Evolutionary conservation across 2,113 vertebrate species (phyloP), one percentile per base, ranked within the genome.

Genomic region (Drymodes brunneopygia): DNA sequence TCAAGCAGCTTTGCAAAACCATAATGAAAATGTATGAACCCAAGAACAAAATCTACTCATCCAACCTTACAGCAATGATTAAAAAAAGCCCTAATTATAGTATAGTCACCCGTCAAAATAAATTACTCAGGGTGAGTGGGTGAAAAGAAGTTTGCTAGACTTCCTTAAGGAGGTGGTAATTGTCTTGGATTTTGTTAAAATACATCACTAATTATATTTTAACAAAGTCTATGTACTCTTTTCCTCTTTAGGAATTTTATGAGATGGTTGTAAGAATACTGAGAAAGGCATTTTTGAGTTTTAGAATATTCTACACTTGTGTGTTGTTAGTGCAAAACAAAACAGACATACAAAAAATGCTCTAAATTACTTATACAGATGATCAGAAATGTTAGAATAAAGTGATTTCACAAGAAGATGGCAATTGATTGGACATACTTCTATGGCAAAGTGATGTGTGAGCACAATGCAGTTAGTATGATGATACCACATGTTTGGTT

Each of bases 81-180:
- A 16, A 72, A 94, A 93, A 92, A 93, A 79, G 13, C n/a, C 40
- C 51, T 93, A 93, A 96, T 95, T 96, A 88, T 81, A 61, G n/a
- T 90, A 81, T 78, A 96, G 90, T 94, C 90, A 93, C 85, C 74
- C n/a, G 19, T 95, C 94, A 97, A 96, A 97, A 96, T 93, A 96
- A 95, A 94, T 97, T 97, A 93, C 69, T 96, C 79, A 83, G 58
- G 44, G 56, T 78, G 86, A 94, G 92, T 94, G 93, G 94, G 92
- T 95, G 86, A 96, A 88, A 71, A 92, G 44, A 89, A 92, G 75
- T 96, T 94, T 90, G 80, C 40, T 67, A 93, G 82, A 56, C 51
- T 94, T 90, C 77, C 69, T 92, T 86, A 86, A 94, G 57, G 88
- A 90, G 79, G 90, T 88, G 72, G 65, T 81, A 95, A 94, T 95